These are phyloP conservation scores for Hemitrygon akajei DNA, from an alignment of 2,797 vertebrate genomes.

Conservation along the genomic window DNA sequence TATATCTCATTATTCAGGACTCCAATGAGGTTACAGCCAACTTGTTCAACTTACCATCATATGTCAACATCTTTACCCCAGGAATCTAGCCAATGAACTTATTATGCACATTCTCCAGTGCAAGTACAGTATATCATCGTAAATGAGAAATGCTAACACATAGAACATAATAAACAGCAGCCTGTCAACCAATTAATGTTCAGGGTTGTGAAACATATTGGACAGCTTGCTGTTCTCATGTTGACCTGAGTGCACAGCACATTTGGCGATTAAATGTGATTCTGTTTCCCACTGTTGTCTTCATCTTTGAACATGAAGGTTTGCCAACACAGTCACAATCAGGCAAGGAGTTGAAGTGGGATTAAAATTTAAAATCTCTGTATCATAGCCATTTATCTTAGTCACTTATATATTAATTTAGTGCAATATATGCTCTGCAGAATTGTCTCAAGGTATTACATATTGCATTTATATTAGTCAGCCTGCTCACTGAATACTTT, in stretches of 20 bases:
- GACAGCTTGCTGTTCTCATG: not conserved
- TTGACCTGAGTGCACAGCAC: not conserved
- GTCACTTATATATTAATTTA: not conserved
- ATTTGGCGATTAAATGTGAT: not conserved
- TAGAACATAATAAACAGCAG: not conserved
- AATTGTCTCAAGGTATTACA: not conserved
- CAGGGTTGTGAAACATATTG: not conserved
- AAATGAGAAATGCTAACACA: not conserved
- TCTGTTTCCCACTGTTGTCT: not conserved
- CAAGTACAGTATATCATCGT: not conserved
- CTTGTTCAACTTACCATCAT: too few relatives aligned
- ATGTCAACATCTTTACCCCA: too few relatives aligned
- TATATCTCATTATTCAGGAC: too few relatives aligned
- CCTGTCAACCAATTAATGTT: not conserved
- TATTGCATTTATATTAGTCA: not conserved
- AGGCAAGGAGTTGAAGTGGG: not conserved
- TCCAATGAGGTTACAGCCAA: too few relatives aligned
- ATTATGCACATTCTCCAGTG: too few relatives aligned
- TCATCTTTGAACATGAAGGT: not conserved
- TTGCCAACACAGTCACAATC: not conserved
- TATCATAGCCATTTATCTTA: not conserved
- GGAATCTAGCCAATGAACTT: too few relatives aligned
- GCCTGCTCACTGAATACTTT: not conserved
- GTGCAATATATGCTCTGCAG: not conserved
- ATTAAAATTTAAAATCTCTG: not conserved